Base-by-base conservation (phyloP, 2,113 vertebrate species). In the Barnardius zonarius region DNA sequence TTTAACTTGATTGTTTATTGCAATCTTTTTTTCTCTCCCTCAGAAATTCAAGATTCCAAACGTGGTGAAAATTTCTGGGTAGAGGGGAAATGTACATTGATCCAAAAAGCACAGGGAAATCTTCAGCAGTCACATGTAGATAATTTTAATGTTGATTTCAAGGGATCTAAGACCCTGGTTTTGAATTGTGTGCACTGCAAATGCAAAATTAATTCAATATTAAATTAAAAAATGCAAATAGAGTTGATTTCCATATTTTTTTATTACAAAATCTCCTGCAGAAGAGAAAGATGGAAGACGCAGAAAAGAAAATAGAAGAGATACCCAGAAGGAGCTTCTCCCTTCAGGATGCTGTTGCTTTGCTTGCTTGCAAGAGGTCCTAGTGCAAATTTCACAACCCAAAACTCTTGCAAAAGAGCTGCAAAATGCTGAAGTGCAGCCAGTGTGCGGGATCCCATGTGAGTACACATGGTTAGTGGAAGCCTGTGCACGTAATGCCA, bases 391-490 rank as follows among this genome's bases (percentile, higher is more conserved):
- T 72, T 89, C 91, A 64, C 33, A 57, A n/a, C 35, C 39, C 1
- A 8, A 66, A 93, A 44, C 30, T 68, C 51, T 84, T 91, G 28
- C 37, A 44, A 16, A 78, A 78, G 28, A 59, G 30, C 41, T 86
- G 35, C 48, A 81, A 82, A 87, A 55, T 3, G 2, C 20, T 0
- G 0, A 54, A 39, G 18, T 48, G 41, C 66, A 82, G 55, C 35
- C 30, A 17, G 4, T 23, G 35, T 82, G 30, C 2, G 1, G 7
- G n/a, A 82, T 52, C 17, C 28, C 4, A 2, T 35, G 44, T 1
- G 7, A 76, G 24, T 43, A 73, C n/a, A 44, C 73, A 28, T 3
- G 6, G 18, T 75, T 49, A 44, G 33, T 68, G 43, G 74, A 61
- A 91, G 14, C 27, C 87, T 64, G 27, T 61, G 30, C 51, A 61